Percentiles rank a stretch among this genome's conserved stretches.
Conservation (phyloP, 2,888 invertebrate species). For the Callosobruchus maculatus region DNA sequence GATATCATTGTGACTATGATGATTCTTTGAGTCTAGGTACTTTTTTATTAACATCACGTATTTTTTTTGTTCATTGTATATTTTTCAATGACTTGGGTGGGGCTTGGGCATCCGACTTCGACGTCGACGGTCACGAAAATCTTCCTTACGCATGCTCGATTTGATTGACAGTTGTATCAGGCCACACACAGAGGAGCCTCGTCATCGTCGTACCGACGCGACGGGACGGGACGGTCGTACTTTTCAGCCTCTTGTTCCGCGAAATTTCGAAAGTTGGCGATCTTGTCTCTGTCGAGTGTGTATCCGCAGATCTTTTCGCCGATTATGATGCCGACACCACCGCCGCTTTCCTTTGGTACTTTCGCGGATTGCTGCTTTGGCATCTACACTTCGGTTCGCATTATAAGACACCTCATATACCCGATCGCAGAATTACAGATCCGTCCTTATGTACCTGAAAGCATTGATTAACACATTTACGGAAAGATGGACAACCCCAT, state of each 20-base stretch:
- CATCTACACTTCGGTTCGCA: not conserved
- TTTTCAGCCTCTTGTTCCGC: not conserved
- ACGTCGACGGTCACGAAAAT: not conserved
- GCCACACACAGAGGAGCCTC: not conserved
- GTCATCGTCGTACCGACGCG: too few relatives aligned
- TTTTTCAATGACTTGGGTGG: not conserved
- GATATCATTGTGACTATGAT: too few relatives aligned
- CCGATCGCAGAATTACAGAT: too few relatives aligned
- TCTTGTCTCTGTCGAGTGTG: not conserved
- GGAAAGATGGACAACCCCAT: too few relatives aligned
- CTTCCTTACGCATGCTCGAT: not conserved
- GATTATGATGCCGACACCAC: not conserved
- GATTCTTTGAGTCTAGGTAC: too few relatives aligned
- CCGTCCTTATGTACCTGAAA: too few relatives aligned
- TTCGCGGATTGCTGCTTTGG: not conserved
- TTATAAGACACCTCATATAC: not conserved
- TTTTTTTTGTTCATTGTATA: not conserved
- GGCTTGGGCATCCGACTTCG: not conserved
- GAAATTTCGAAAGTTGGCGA: not conserved
- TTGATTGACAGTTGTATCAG: not conserved
- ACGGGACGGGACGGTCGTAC: not conserved
- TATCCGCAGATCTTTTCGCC: not conserved
- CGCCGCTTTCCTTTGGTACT: not conserved
- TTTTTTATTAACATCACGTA: too few relatives aligned
- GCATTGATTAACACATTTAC: too few relatives aligned